Evolutionary conservation across 1,140 invertebrate genomes (phyloP), one percentile per base, ranked within the genome.

Genomic region (Leucophenga varia): DNA sequence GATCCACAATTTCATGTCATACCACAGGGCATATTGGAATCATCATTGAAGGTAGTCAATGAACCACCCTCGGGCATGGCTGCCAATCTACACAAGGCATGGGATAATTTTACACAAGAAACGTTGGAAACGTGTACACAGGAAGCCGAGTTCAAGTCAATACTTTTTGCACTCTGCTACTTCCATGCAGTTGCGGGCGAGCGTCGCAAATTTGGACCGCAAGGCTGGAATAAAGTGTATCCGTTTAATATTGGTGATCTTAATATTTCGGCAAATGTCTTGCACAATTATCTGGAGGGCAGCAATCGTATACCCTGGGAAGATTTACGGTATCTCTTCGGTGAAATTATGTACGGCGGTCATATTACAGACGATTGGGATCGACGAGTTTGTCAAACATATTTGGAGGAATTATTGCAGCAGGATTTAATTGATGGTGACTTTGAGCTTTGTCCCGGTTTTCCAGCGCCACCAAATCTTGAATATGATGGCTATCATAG

Each of bases 281-380:
- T 98, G 6, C 89, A 86, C 71, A 98, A 97, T 76, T 97, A 97
- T 77, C 76, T 98, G 67, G 94, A 97, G 74, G 88, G 85, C 43
- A 95, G 91, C 75, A 86, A 83, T 31, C 85, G 86, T 51, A 84
- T 95, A 19, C 93, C 93, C 0, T 96, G 91, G 90, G 93, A 95
- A 73, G 93, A 96, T 80, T 77, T 97, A 47, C 80, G 93, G 8
- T 97, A 96, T 73, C 79, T 97, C 3, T 95, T 96, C 72, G 94
- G 93, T 0, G 93, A 97, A 77, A 97, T 97, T 3, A 97, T 96
- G 93, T 97, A 97, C 68, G 94, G 94, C 2, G 94, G 94, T 0
- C 93, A 97, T 71, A 96, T 97, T 58, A 97, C 93, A 1, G 94
- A 97, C 72, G 93, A 97, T 71, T 96, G 93, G 92, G 93, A 97